These are phyloP conservation scores for Myotis davidii DNA, from an alignment of 2,113 vertebrate genomes.

Conservation along the genomic window DNA sequence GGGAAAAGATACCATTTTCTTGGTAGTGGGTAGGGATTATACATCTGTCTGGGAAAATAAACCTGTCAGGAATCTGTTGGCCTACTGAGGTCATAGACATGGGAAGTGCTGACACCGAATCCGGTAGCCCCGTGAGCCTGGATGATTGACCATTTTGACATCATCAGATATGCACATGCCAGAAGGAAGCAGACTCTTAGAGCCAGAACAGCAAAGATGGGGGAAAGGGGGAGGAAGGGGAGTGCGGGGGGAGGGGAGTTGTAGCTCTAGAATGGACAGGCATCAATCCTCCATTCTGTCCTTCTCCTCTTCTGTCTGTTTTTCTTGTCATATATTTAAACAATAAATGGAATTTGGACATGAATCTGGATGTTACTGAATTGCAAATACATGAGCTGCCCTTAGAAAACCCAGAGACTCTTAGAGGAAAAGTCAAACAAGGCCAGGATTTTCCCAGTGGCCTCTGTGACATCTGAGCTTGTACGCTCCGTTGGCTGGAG, in stretches of 20 bases:
- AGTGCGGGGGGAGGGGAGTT: not conserved
- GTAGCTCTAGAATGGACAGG: not conserved
- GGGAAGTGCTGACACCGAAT: not conserved
- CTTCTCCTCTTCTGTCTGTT: not conserved
- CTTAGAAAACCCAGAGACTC: conserved; percentile 36
- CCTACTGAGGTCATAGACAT: not conserved
- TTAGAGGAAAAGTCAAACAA: conserved; percentile 15
- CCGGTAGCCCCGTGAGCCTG: not conserved
- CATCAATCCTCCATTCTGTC: not conserved
- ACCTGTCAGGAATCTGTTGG: conserved; percentile 27
- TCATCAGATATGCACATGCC: not conserved
- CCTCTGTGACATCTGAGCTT: not conserved
- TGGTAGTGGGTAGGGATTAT: not conserved
- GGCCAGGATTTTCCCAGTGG: conserved; percentile 17
- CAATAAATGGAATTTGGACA: conserved; percentile 44
- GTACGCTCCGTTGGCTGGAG: not conserved
- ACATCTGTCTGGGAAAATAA: not conserved
- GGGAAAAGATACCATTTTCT: not conserved
- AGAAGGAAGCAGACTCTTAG: not conserved
- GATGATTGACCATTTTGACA: not conserved
- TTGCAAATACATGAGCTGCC: not conserved
- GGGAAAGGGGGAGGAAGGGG: fast-evolving
- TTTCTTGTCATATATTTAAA: conserved; percentile 45
- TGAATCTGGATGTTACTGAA: conserved; percentile 35
- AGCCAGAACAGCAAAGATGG: not conserved